Evolutionary conservation across 2,888 invertebrate species (phyloP).

Genomic region (Hirtodrosophila cameraria): DNA sequence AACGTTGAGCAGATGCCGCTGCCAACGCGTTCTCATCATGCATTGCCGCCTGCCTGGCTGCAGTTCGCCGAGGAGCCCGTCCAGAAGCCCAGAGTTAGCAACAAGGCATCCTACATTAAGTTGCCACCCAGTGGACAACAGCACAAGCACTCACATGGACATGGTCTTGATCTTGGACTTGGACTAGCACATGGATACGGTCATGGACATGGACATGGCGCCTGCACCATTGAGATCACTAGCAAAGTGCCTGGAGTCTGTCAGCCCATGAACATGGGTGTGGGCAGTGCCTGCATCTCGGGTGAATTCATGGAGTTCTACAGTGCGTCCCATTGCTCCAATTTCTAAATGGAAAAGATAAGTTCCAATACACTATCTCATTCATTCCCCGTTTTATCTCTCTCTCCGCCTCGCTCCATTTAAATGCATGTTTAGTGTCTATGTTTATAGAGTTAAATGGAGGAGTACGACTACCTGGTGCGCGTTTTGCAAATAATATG

Average conservation of each 20-base stretch:
- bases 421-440: constrained; percentile 36
- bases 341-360: constrained; percentile 24
- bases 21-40: constrained; percentile 44
- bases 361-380: background rate
- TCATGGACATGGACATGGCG: constrained; percentile 39
- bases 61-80: constrained; percentile 65
- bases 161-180: constrained; percentile 18
- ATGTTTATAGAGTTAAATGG: constrained; percentile 40
- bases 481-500: constrained; percentile 31
- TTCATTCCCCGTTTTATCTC: background rate
- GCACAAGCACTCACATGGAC: constrained; percentile 51
- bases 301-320: constrained; percentile 82
- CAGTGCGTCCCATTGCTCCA: constrained; percentile 57
- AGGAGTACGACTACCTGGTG: constrained; percentile 70
- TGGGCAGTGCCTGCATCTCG: constrained; percentile 80
- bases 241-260: constrained; percentile 80
- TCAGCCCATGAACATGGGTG: constrained; percentile 74
- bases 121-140: constrained; percentile 42
- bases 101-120: constrained; percentile 57
- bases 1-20: constrained; percentile 30
- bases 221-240: constrained; percentile 80
- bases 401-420: background rate
- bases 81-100: constrained; percentile 43
- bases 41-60: constrained; percentile 66
- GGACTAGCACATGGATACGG: constrained; percentile 49